Conservation (phyloP, 2,888 invertebrate species). For the Sarcophaga carnaria region DNA sequence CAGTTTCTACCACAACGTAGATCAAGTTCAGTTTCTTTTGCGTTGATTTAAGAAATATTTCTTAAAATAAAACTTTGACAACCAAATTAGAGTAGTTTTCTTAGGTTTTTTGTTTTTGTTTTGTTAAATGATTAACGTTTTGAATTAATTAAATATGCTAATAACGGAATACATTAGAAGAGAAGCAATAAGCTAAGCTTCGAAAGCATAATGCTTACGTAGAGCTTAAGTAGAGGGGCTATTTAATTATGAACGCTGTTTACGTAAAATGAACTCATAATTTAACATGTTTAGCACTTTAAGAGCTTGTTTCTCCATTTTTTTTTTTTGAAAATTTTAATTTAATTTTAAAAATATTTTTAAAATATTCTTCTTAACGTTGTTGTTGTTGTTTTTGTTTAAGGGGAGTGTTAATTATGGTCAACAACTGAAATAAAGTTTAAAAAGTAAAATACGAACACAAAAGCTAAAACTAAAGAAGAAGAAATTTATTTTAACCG, state of each 20-base stretch:
- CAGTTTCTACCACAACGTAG: slow-evolving; percentile 3
- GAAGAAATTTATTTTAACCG: slow-evolving; percentile 15
- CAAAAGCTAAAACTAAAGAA: no score
- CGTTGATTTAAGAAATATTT: slow-evolving; percentile 43
- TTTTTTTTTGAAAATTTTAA: neutral
- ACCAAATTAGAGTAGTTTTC: slow-evolving; percentile 67
- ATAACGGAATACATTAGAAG: slow-evolving; percentile 48
- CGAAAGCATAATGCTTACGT: slow-evolving; percentile 3
- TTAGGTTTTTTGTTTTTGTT: slow-evolving; percentile 7
- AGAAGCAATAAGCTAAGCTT: neutral
- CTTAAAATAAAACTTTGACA: slow-evolving; percentile 55
- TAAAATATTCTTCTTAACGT: no score
- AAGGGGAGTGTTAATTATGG: neutral
- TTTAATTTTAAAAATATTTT: neutral
- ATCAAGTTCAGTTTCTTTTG: slow-evolving; percentile 53
- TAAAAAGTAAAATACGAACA: no score
- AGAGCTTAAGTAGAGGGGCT: neutral
- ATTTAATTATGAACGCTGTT: slow-evolving; percentile 41
- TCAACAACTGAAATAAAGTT: slow-evolving; percentile 8
- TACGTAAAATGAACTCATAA: slow-evolving; percentile 68
- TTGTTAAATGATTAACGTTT: slow-evolving; percentile 59
- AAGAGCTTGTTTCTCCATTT: neutral
- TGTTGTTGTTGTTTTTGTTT: no score
- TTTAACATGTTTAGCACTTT: slow-evolving; percentile 59
- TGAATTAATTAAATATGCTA: slow-evolving; percentile 69